A percentile compares a stretch with the other conserved stretches of the same genome.
phyloP scores from a whole-genome alignment of 2,113 vertebrate genomes.

The Sinocyclocheilus grahami region DNA sequence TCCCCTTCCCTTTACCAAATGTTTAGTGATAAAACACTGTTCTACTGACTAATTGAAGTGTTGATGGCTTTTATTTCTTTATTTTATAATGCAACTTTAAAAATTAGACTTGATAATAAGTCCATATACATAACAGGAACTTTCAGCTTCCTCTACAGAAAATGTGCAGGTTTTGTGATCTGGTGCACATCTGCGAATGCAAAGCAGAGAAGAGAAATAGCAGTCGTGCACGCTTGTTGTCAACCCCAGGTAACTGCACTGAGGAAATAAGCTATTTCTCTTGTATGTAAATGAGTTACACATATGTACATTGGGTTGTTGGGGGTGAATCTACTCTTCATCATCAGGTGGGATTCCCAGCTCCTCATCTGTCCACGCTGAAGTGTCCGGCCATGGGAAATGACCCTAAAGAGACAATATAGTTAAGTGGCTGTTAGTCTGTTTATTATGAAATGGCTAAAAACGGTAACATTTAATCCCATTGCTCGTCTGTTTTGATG shows the following conservation, averaged over 20 bases:
- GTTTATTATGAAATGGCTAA: neutral
- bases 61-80: neutral
- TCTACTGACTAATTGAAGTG: constrained; percentile 10
- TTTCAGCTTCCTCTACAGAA: constrained; percentile 4
- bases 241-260: neutral
- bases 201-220: neutral
- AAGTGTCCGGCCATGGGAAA: constrained; percentile 89
- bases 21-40: constrained; percentile 43
- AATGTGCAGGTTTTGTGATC: neutral
- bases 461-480: neutral
- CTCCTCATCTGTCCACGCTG: constrained; percentile 91
- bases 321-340: constrained; percentile 70
- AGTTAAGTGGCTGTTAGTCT: neutral
- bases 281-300: neutral
- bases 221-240: neutral
- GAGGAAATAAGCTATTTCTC: neutral
- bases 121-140: constrained; percentile 27
- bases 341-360: constrained; percentile 89
- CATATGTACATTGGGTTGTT: constrained; percentile 12
- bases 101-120: constrained; percentile 39
- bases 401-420: constrained; percentile 80
- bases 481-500: too few relatives aligned
- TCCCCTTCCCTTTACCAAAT: constrained; percentile 26
- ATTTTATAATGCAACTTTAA: constrained; percentile 9
- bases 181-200: neutral